These are phyloP conservation scores for Balanococcus diminutus DNA, from an alignment of 2,888 invertebrate genomes.

Conservation along the genomic window DNA sequence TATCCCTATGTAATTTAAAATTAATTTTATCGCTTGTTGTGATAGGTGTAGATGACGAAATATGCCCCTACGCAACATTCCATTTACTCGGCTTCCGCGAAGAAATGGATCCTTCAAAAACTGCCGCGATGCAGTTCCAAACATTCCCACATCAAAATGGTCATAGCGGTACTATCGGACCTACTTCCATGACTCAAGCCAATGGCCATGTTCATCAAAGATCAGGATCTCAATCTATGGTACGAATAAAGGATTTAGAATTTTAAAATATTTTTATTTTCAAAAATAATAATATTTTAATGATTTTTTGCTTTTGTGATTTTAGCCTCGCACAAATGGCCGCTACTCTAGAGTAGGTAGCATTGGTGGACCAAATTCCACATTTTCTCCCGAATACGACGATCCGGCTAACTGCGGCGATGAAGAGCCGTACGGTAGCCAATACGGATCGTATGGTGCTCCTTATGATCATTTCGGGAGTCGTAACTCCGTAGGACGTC, in stretches of 20 bases:
- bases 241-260: too few species aligned
- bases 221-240: conserved; percentile 89
- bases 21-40: too few species aligned
- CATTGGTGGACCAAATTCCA: conserved; percentile 68
- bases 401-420: conserved; percentile 92
- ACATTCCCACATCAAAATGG: conserved; percentile 77
- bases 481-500: conserved; percentile 67
- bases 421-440: conserved; percentile 89
- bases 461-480: conserved; percentile 91
- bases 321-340: conserved; percentile 62
- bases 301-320: neutral
- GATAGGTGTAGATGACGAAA: conserved; percentile 86
- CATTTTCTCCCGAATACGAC: conserved; percentile 81
- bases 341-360: conserved; percentile 82
- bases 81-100: conserved; percentile 93
- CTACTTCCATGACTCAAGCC: conserved; percentile 70
- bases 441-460: conserved; percentile 80
- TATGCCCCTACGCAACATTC: conserved; percentile 96
- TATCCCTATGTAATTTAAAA: neutral
- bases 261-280: too few species aligned
- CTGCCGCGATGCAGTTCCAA: conserved; percentile 77
- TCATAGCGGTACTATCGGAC: conserved; percentile 82
- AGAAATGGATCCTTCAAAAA: conserved; percentile 92
- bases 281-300: too few species aligned
- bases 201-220: conserved; percentile 79